Conservation (phyloP, 2,113 vertebrate species). For the Tragelaphus strepsiceros region DNA sequence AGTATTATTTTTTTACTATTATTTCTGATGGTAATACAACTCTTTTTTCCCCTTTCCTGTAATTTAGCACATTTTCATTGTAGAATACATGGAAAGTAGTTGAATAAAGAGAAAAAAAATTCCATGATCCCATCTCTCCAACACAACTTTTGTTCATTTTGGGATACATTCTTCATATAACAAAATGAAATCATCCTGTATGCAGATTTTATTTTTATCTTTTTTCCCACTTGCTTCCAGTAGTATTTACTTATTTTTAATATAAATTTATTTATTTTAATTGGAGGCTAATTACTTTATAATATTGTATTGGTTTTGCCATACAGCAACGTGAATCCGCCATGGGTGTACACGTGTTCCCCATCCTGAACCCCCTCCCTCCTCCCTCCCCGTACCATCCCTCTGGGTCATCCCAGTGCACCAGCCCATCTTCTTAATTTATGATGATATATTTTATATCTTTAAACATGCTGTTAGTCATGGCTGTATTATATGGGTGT, state of each 20-base stretch:
- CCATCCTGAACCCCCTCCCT: no score
- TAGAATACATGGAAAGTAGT: not conserved
- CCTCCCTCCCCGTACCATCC: no score
- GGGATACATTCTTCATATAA: not conserved
- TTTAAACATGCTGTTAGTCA: not conserved
- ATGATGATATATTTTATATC: not conserved
- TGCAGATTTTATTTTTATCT: not conserved
- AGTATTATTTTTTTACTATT: not conserved
- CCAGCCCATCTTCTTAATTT: not conserved
- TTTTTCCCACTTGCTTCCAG: no score
- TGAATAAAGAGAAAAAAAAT: not conserved
- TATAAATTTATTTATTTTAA: no score
- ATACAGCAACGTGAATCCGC: no score
- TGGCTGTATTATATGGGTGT: not conserved
- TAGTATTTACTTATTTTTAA: no score
- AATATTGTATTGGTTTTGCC: no score
- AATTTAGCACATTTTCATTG: not conserved
- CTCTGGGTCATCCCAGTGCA: no score
- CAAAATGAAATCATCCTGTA: not conserved
- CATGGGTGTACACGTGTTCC: no score
- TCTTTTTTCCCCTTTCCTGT: not conserved
- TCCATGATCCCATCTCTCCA: not conserved
- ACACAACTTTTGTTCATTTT: not conserved
- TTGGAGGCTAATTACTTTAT: no score
- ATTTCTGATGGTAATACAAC: not conserved